phyloP scores from a whole-genome alignment of 2,888 invertebrate genomes.

The Cephalotes varians region DNA sequence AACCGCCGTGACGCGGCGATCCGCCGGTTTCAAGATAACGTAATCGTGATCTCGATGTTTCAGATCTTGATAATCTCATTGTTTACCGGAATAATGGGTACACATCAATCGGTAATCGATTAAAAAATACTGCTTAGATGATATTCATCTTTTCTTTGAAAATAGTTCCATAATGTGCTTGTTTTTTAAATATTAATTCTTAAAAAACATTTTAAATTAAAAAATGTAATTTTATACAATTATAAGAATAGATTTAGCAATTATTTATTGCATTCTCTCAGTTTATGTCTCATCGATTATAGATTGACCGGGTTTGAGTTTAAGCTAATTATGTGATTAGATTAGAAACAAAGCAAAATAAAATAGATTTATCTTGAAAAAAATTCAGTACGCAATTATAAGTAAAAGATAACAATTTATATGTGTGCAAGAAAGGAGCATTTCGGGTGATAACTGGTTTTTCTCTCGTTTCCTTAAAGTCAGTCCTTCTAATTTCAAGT shows the following conservation, averaged over 20 bases:
- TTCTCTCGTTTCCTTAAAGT: not conserved
- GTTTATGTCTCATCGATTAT: not conserved
- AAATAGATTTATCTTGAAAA: not conserved
- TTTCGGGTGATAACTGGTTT: not conserved
- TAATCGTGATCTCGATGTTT: slow-evolving; percentile 38
- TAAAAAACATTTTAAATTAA: not conserved
- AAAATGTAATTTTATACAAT: not conserved
- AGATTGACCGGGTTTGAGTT: not conserved
- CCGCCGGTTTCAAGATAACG: slow-evolving; percentile 52
- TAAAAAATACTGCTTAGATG: not conserved
- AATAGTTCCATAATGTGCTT: not conserved
- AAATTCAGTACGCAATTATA: not conserved
- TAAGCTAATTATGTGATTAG: slow-evolving; percentile 6
- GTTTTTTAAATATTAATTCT: not conserved
- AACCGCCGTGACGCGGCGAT: not conserved
- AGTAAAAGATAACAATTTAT: slow-evolving; percentile 5
- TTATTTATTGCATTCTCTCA: not conserved
- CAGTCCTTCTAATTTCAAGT: not conserved
- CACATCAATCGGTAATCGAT: not conserved
- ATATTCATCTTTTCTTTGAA: not conserved
- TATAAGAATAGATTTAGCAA: not conserved
- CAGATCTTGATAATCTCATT: slow-evolving; percentile 18
- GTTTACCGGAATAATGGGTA: not conserved
- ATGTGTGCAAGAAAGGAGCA: not conserved
- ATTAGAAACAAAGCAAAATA: not conserved